phyloP scores from a whole-genome alignment of 1,140 invertebrate species.

The Globodera ellingtonae region DNA sequence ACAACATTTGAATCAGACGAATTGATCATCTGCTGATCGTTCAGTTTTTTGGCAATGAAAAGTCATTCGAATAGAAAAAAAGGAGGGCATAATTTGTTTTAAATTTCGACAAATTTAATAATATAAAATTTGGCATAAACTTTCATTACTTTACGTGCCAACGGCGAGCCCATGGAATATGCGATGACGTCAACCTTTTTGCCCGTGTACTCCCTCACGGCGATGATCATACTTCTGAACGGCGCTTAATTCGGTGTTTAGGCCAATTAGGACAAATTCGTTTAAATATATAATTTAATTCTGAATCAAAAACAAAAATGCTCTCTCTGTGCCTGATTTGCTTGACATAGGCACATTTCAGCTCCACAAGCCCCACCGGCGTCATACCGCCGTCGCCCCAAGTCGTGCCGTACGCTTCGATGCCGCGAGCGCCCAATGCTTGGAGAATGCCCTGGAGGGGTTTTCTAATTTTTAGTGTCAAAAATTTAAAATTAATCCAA shows the following conservation, averaged over 20 bases:
- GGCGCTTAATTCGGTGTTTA: neutral
- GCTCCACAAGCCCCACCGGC: constrained; percentile 48
- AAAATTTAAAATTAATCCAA: neutral
- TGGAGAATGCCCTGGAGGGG: constrained; percentile 28
- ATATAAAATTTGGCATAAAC: neutral
- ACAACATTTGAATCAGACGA: no score
- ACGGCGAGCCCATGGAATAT: constrained; percentile 51
- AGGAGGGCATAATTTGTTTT: no score
- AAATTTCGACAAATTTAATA: neutral
- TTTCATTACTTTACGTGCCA: constrained; percentile 43
- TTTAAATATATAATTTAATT: neutral
- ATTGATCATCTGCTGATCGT: no score
- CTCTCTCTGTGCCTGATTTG: constrained; percentile 34
- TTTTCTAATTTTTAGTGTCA: neutral
- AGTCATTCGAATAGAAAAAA: no score
- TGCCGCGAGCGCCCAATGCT: constrained; percentile 32
- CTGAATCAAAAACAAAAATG: neutral
- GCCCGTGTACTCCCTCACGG: constrained; percentile 50
- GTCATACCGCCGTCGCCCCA: constrained; percentile 52
- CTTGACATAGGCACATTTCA: constrained; percentile 52
- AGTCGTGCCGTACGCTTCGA: constrained; percentile 52
- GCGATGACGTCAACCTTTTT: constrained; percentile 53
- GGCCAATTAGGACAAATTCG: no score
- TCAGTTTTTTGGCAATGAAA: no score
- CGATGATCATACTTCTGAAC: constrained; percentile 53